Percentiles rank a stretch among this genome's conserved stretches.
phyloP scores from a whole-genome alignment of 2,888 invertebrate genomes.

The Thecophora atra region DNA sequence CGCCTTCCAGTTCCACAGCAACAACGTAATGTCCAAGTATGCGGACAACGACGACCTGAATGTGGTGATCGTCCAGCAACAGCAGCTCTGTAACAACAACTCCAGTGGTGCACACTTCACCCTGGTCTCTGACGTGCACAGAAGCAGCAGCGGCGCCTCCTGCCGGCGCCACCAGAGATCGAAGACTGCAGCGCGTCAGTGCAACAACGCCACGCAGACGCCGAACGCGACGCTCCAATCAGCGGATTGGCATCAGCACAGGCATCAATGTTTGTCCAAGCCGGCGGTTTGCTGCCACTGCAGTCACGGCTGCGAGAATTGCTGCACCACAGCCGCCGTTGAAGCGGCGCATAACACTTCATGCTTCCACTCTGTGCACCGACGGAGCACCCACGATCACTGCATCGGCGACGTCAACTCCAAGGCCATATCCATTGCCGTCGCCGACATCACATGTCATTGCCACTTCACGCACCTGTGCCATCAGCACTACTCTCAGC shows the following conservation, averaged over 20 bases:
- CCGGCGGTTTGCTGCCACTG: conserved; percentile 43
- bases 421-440: conserved; percentile 29
- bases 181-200: conserved; percentile 47
- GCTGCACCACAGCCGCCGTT: conserved; percentile 39
- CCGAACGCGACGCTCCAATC: conserved; percentile 44
- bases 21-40: conserved; percentile 49
- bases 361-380: conserved; percentile 40
- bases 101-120: conserved; percentile 39
- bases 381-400: conserved; percentile 37
- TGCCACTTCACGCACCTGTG: conserved; percentile 47
- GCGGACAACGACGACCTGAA: conserved; percentile 48
- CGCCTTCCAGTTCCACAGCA: conserved; percentile 61
- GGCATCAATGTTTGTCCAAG: conserved; percentile 29
- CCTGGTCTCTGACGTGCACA: conserved; percentile 27
- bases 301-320: conserved; percentile 35
- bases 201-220: conserved; percentile 63
- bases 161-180: conserved; percentile 45
- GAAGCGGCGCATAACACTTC: conserved; percentile 33
- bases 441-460: conserved; percentile 45
- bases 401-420: conserved; percentile 44
- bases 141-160: conserved; percentile 25
- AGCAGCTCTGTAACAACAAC: conserved; percentile 25
- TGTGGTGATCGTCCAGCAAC: conserved; percentile 56
- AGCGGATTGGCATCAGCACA: conserved; percentile 41
- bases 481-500: conserved; percentile 45